phyloP scores from a whole-genome alignment of 2,888 invertebrate genomes.

The Hecatera dysodea region DNA sequence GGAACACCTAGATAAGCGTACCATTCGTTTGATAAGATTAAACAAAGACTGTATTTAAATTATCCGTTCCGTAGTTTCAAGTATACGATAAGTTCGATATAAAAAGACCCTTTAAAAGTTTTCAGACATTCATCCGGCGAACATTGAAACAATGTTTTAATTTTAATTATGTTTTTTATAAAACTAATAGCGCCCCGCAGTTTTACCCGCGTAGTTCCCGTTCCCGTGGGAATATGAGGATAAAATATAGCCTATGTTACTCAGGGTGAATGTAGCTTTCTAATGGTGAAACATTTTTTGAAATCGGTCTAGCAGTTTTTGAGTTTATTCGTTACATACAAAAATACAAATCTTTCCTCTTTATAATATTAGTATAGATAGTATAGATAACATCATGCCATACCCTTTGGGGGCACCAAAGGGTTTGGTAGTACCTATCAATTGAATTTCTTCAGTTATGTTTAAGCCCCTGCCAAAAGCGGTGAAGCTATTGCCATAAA shows the following conservation, averaged over 20 bases:
- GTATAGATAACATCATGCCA: background rate
- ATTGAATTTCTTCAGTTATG: too few relatives aligned
- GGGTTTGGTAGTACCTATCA: background rate
- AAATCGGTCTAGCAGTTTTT: too few relatives aligned
- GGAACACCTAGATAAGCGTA: constrained; percentile 24
- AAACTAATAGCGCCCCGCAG: too few relatives aligned
- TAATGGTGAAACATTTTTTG: too few relatives aligned
- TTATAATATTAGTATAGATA: too few relatives aligned
- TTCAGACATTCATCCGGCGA: background rate
- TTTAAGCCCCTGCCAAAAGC: too few relatives aligned
- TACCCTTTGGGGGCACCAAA: background rate
- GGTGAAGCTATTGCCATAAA: background rate
- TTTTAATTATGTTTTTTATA: background rate
- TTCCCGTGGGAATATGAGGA: too few relatives aligned
- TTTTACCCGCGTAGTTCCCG: too few relatives aligned
- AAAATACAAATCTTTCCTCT: too few relatives aligned
- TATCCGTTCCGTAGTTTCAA: constrained; percentile 14
- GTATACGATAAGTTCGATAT: constrained; percentile 4
- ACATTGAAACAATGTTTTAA: background rate
- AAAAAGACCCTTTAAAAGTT: constrained; percentile 13
- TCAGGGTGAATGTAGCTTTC: too few relatives aligned
- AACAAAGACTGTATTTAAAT: constrained; percentile 20
- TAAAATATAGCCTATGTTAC: too few relatives aligned
- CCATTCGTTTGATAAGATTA: constrained; percentile 27
- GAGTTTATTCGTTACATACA: too few relatives aligned